phyloP scores from a whole-genome alignment of 2,888 invertebrate species.

The Rhamphomyia laevipes region DNA sequence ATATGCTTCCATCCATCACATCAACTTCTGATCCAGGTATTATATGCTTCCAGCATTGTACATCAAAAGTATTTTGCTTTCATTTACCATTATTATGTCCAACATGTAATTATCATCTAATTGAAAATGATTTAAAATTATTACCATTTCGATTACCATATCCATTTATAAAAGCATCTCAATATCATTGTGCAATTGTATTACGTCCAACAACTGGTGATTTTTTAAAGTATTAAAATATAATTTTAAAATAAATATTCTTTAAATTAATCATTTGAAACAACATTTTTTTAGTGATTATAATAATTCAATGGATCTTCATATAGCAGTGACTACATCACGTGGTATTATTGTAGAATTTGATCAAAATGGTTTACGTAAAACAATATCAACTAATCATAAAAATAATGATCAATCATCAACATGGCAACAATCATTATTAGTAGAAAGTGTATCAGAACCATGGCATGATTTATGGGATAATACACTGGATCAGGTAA shows the following conservation, averaged over 20 bases:
- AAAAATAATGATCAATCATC: slow-evolving; percentile 23
- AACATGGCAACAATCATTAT: slow-evolving; percentile 55
- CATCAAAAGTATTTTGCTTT: slow-evolving; percentile 70
- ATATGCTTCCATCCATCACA: slow-evolving; percentile 21
- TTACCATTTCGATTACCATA: slow-evolving; percentile 76
- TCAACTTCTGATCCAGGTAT: slow-evolving; percentile 58
- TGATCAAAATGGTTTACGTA: slow-evolving; percentile 62
- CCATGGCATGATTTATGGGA: slow-evolving; percentile 61
- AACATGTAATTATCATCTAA: slow-evolving; percentile 56
- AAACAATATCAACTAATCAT: slow-evolving; percentile 6
- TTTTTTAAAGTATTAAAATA: slow-evolving; percentile 68
- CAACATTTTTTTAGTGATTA: slow-evolving; percentile 53
- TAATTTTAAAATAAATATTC: background rate
- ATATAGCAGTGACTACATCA: slow-evolving; percentile 82
- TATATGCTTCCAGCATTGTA: slow-evolving; percentile 85
- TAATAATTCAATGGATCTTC: slow-evolving; percentile 70
- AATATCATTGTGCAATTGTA: slow-evolving; percentile 69
- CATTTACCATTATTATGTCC: slow-evolving; percentile 67
- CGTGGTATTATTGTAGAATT: slow-evolving; percentile 71
- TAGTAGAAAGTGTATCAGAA: slow-evolving; percentile 54
- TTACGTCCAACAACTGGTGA: slow-evolving; percentile 80
- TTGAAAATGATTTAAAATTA: slow-evolving; percentile 43
- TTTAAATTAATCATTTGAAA: slow-evolving; percentile 5
- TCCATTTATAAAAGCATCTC: slow-evolving; percentile 72
- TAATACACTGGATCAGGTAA: slow-evolving; percentile 48